Conservation (phyloP, 2,888 invertebrate genomes). For the Rhopalosiphum nymphaeae region DNA sequence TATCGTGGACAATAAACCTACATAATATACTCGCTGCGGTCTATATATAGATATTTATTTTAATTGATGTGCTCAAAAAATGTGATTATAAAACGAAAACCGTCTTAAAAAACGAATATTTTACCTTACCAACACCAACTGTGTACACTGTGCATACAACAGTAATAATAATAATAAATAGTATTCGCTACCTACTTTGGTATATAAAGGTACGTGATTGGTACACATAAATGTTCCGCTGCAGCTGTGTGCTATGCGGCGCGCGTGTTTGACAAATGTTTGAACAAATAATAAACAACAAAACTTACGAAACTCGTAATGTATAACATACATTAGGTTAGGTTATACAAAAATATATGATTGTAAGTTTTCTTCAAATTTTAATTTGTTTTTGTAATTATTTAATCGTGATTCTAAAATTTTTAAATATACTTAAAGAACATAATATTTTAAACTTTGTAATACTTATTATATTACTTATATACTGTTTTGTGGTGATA, state of each 20-base stretch:
- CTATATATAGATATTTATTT: not conserved
- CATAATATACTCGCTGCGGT: too few species aligned
- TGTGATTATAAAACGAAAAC: not conserved
- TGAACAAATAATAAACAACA: not conserved
- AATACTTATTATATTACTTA: too few species aligned
- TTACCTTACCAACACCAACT: not conserved
- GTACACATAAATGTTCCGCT: not conserved
- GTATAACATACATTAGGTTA: not conserved
- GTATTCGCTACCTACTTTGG: not conserved
- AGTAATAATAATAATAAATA: not conserved
- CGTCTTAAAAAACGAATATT: not conserved
- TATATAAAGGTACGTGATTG: not conserved
- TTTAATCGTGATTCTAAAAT: not conserved
- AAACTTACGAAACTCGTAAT: not conserved
- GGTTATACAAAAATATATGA: not conserved
- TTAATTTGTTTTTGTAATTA: not conserved
- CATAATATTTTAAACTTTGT: too few species aligned
- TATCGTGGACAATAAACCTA: not conserved
- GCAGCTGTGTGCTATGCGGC: not conserved
- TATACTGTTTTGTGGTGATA: too few species aligned
- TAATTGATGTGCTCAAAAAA: not conserved
- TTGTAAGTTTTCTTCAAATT: not conserved
- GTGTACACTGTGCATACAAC: not conserved
- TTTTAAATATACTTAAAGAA: too few species aligned
- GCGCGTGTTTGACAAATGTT: not conserved